Percentiles rank a stretch among this genome's conserved stretches.
Conservation (phyloP, 2,888 invertebrate species). For the Rhabditoides inermis region DNA sequence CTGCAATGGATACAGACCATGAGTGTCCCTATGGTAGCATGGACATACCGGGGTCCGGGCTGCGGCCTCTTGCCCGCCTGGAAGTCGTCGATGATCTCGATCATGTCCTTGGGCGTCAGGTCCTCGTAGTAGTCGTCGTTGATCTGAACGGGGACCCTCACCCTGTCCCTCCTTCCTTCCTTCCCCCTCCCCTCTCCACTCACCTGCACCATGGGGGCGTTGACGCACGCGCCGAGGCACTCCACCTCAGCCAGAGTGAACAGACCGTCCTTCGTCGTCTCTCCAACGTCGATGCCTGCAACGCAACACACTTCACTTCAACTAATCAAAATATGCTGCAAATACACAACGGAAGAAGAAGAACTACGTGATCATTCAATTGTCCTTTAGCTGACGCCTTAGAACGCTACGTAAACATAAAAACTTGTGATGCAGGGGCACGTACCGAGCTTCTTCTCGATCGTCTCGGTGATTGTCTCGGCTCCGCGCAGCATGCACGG, state of each 20-base stretch:
- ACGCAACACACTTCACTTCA: not conserved
- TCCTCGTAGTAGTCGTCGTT: constrained; percentile 72
- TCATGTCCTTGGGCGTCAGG: constrained; percentile 75
- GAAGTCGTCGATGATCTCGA: constrained; percentile 76
- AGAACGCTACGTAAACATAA: not conserved
- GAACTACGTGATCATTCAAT: too few relatives aligned
- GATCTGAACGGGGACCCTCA: constrained; percentile 51
- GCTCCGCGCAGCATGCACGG: constrained; percentile 96
- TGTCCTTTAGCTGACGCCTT: too few relatives aligned
- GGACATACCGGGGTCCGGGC: constrained; percentile 49
- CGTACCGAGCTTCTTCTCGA: constrained; percentile 65
- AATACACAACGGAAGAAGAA: too few relatives aligned
- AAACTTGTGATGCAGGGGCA: not conserved
- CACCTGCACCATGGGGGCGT: constrained; percentile 92
- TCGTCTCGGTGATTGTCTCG: constrained; percentile 75
- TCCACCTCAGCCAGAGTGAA: constrained; percentile 96
- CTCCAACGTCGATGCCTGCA: constrained; percentile 65
- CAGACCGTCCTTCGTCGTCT: constrained; percentile 72
- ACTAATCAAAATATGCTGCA: too few relatives aligned
- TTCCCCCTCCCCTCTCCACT: too few relatives aligned
- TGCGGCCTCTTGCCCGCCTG: constrained; percentile 58
- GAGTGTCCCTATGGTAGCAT: not conserved
- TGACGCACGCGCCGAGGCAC: constrained; percentile 98
- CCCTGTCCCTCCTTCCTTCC: too few relatives aligned
- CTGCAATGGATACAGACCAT: constrained; percentile 65